Evolutionary conservation across 1,140 invertebrate genomes (phyloP).

Genomic region (Drosophila subpulchrella): DNA sequence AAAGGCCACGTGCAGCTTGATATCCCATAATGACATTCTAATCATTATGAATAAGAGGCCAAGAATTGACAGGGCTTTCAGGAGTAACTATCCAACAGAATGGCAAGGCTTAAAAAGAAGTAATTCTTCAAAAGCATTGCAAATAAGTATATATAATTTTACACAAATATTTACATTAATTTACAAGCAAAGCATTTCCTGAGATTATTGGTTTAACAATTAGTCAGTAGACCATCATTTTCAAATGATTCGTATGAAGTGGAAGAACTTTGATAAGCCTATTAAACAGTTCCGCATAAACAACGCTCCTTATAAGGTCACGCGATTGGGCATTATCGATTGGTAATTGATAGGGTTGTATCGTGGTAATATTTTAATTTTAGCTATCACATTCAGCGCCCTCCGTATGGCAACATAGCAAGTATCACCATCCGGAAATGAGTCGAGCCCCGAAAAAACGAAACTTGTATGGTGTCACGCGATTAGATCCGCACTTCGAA

Average conservation of each 20-base stretch:
- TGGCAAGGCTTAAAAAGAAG: not conserved
- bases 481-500: constrained; percentile 27
- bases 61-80: not conserved
- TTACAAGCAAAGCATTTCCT: not conserved
- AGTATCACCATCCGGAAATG: constrained; percentile 56
- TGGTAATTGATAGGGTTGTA: constrained; percentile 12
- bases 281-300: constrained; percentile 13
- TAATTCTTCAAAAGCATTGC: no score
- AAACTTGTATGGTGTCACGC: constrained; percentile 33
- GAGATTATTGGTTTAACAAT: not conserved
- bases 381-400: constrained; percentile 23
- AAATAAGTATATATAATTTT: no score
- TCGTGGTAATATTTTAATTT: constrained; percentile 14
- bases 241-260: not conserved
- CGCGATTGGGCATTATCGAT: constrained; percentile 7
- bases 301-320: constrained; percentile 18
- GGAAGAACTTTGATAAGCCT: constrained; percentile 1
- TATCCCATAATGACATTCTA: constrained; percentile 32
- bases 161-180: not conserved
- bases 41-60: constrained; percentile 12
- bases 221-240: not conserved
- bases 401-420: not conserved
- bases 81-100: not conserved
- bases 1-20: constrained; percentile 17
- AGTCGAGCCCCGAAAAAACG: constrained; percentile 62